Percentiles rank a stretch among this genome's conserved stretches.
These are phyloP conservation scores for Zootoca vivipara DNA, from an alignment of 2,113 vertebrate species.

Conservation along the genomic window DNA sequence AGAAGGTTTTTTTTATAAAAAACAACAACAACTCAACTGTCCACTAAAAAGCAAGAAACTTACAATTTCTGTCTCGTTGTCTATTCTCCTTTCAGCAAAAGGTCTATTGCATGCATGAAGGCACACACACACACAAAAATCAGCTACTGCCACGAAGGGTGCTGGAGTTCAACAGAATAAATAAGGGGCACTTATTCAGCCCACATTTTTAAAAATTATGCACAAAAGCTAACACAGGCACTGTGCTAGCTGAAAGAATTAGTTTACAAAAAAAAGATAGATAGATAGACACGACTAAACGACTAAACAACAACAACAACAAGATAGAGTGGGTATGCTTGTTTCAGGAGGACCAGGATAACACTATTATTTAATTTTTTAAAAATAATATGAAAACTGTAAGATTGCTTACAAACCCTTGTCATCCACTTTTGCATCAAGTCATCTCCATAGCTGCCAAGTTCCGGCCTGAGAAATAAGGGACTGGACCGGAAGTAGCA, in stretches of 20 bases:
- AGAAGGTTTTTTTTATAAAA: not conserved
- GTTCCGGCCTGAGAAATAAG: too few species aligned
- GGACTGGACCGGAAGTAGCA: too few species aligned
- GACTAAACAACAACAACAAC: too few species aligned
- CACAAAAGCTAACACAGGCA: not conserved
- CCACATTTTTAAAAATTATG: not conserved
- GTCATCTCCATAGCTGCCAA: too few species aligned
- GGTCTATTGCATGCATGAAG: not conserved
- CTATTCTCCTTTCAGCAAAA: not conserved
- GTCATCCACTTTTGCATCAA: not conserved
- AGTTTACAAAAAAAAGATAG: not conserved
- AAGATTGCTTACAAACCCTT: not conserved
- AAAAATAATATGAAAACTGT: not conserved
- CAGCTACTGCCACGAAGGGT: too few species aligned
- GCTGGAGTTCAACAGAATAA: not conserved
- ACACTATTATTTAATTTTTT: not conserved
- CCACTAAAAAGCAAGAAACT: not conserved
- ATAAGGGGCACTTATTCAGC: not conserved
- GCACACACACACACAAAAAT: not conserved
- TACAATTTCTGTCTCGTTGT: not conserved
- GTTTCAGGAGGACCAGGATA: not conserved
- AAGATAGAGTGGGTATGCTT: not conserved
- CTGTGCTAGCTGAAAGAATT: not conserved
- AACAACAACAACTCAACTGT: not conserved
- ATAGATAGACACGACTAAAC: too few species aligned